phyloP scores from a whole-genome alignment of 2,113 vertebrate species.

The Ardeotis arabs region DNA sequence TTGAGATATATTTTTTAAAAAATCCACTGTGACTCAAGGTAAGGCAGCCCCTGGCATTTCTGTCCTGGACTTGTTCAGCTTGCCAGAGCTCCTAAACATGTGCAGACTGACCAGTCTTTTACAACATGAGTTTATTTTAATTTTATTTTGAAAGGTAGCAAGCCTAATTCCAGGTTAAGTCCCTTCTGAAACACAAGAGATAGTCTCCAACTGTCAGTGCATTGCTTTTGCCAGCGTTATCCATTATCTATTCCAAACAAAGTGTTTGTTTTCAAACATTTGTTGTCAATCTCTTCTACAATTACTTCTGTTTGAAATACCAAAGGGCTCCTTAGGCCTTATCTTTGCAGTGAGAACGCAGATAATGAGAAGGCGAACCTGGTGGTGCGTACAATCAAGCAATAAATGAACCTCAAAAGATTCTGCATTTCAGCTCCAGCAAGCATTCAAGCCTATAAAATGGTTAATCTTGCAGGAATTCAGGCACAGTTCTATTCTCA shows the following conservation, averaged over 20 bases:
- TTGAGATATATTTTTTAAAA: background rate
- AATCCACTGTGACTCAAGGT: background rate
- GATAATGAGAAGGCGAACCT: slow-evolving; percentile 46
- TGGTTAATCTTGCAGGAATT: slow-evolving; percentile 38
- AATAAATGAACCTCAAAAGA: slow-evolving; percentile 65
- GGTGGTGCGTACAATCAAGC: background rate
- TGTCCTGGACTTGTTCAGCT: background rate
- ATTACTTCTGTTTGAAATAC: slow-evolving; percentile 55
- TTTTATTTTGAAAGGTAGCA: slow-evolving; percentile 14
- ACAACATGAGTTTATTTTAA: background rate
- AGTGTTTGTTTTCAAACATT: slow-evolving; percentile 4
- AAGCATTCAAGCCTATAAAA: slow-evolving; percentile 36
- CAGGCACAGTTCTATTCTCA: background rate
- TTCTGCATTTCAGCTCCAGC: slow-evolving; percentile 22
- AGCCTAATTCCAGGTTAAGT: background rate
- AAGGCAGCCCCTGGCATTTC: background rate
- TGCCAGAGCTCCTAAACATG: background rate
- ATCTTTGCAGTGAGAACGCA: slow-evolving; percentile 38
- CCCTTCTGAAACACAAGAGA: background rate
- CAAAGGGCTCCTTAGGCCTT: slow-evolving; percentile 41
- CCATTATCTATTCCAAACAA: slow-evolving; percentile 25
- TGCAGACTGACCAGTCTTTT: background rate
- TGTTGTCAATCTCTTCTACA: slow-evolving; percentile 31
- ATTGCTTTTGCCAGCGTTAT: background rate
- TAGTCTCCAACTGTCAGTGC: background rate